Conservation (phyloP, 2,113 vertebrate species). For the Sebastes schlegelii region DNA sequence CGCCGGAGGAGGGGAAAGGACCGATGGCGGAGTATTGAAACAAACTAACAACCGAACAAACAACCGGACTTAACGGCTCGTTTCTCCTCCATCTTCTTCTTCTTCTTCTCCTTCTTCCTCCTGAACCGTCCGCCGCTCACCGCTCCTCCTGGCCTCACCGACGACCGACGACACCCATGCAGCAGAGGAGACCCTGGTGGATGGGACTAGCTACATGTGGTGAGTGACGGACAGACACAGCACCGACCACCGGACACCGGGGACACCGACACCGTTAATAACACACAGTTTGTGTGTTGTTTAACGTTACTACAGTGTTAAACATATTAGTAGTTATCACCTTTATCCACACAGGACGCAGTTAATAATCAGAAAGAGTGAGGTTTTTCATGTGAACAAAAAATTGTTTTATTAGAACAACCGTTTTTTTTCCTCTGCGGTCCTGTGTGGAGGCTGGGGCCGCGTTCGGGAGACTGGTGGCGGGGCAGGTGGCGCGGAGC, state of each 20-base stretch:
- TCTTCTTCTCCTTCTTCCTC: too few relatives aligned
- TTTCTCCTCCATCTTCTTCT: constrained; percentile 25
- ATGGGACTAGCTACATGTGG: constrained; percentile 55
- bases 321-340: not conserved
- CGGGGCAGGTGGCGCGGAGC: constrained; percentile 50
- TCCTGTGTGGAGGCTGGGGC: not conserved
- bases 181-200: constrained; percentile 48
- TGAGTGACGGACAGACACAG: constrained; percentile 42
- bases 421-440: not conserved
- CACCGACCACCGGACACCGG: not conserved
- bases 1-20: not conserved
- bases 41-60: not conserved
- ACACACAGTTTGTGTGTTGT: too few relatives aligned
- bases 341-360: too few relatives aligned
- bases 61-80: constrained; percentile 12
- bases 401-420: not conserved
- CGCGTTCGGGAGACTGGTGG: constrained; percentile 13
- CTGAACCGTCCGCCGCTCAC: not conserved
- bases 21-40: not conserved
- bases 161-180: constrained; percentile 39
- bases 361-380: not conserved
- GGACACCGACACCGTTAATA: not conserved
- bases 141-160: constrained; percentile 22
- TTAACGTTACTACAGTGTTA: not conserved
- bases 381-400: not conserved